Conservation (phyloP, 1,140 invertebrate genomes). For the Megalonaias nervosa region DNA sequence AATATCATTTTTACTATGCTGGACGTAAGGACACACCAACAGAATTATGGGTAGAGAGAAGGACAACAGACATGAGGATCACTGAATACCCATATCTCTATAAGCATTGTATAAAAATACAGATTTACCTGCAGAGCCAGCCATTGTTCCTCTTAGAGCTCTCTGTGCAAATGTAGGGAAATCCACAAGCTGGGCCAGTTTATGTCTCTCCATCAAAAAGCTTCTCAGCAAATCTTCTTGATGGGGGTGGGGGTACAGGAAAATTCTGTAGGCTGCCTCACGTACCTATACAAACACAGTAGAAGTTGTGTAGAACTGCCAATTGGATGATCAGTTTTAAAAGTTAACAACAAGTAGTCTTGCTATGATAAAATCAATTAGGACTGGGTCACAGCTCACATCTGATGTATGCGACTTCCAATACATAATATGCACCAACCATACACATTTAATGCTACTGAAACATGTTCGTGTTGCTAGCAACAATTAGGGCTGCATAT, state of each 20-base stretch:
- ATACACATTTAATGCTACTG: background rate
- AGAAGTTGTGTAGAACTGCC: background rate
- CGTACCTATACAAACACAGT: conserved; percentile 73
- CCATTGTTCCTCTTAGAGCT: conserved; percentile 89
- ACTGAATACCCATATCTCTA: background rate
- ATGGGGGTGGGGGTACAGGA: conserved; percentile 82
- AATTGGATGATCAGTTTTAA: too few relatives aligned
- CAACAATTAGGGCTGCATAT: too few relatives aligned
- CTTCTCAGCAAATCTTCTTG: conserved; percentile 85
- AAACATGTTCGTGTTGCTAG: too few relatives aligned
- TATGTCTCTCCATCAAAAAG: conserved; percentile 81
- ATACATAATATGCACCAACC: background rate
- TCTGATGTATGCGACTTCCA: background rate
- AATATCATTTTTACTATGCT: background rate
- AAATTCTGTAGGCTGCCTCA: conserved; percentile 91
- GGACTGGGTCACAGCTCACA: background rate
- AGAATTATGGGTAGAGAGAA: too few relatives aligned
- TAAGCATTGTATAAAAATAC: background rate
- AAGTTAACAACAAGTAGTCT: background rate
- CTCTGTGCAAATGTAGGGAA: conserved; percentile 91
- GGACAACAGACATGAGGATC: background rate
- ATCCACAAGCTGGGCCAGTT: conserved; percentile 88
- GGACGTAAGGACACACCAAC: background rate
- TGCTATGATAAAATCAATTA: background rate
- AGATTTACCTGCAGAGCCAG: conserved; percentile 79